Base-by-base conservation (phyloP, 2,797 vertebrate genomes). In the Bovichtus diacanthus region DNA sequence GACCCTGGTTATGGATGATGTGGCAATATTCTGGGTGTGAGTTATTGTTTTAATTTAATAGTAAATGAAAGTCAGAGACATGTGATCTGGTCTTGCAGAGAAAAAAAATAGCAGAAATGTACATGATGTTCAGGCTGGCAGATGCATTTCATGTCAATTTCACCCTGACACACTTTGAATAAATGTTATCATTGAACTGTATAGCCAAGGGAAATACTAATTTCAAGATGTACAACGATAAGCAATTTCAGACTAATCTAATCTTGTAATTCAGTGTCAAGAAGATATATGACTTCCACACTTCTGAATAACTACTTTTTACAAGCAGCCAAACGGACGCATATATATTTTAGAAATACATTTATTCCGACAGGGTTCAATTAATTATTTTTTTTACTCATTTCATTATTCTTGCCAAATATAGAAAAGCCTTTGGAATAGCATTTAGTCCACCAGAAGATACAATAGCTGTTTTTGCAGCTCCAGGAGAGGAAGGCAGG, bases 201-300 rank as follows among this genome's bases (percentile, higher is more conserved):
- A 9, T 4, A 25, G 5, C 0, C 0, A 2, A 43, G 5, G 31
- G 1, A 2, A 43, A 39, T 34, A 7, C 8, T 31, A 9, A 31
- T 31, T 31, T 34, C 0, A 7, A 34, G 7, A 9, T 43, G 10
- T 31, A 6, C 31, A 13, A 2, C 4, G 1, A 31, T 12, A 29
- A 21, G 11, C 51, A 38, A 6, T 12, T 0, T 3, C 0, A 5
- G 18, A 43, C 5, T 16, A 0, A 18, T 44, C 1, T 19, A 4
- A 13, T 41, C 16, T 13, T 3, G 1, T 23, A 8, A 2, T 41
- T 34, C 23, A 19, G 1, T 15, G 19, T 46, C 13, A 29, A 3
- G 3, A 10, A 41, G 6, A 29, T 18, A 25, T 13, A 19, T 23
- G 25, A 41, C 15, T 21, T 27, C 9, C 13, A 23, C 8, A 34